Evolutionary conservation across 2,113 vertebrate species (phyloP).

Genomic region (Microcebus griseorufus): DNA sequence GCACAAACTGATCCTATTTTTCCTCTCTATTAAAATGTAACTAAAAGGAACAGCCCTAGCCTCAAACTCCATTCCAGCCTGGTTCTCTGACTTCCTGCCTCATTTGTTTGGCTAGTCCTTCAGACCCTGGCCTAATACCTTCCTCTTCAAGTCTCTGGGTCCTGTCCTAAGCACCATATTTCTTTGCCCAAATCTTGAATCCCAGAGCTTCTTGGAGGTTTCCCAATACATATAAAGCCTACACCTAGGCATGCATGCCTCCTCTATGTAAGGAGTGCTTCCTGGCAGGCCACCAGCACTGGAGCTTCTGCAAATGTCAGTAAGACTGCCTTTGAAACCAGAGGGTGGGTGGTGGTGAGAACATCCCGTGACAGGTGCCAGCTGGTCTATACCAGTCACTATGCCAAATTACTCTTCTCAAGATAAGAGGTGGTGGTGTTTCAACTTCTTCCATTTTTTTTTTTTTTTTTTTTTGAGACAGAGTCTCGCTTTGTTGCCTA

Average conservation of each 20-base stretch:
- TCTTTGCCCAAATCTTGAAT: background rate
- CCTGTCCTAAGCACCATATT: background rate
- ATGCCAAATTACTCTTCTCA: background rate
- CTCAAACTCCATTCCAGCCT: background rate
- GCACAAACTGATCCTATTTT: background rate
- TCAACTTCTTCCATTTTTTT: constrained; percentile 12
- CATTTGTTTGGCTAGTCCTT: background rate
- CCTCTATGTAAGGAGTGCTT: background rate
- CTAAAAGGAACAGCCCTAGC: background rate
- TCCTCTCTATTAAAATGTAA: background rate
- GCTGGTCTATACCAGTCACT: background rate
- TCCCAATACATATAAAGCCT: background rate
- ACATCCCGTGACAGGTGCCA: constrained; percentile 5
- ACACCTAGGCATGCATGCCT: background rate
- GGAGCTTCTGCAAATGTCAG: background rate
- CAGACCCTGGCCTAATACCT: background rate
- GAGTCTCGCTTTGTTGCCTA: too few species aligned
- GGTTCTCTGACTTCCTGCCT: background rate
- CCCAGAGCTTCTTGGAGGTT: background rate
- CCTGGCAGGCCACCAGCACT: background rate
- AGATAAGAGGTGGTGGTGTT: background rate
- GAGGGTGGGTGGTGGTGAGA: background rate
- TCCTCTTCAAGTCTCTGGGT: background rate
- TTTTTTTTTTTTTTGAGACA: too few species aligned
- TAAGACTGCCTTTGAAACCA: background rate